These are phyloP conservation scores for silkworm (Bombyx mori) DNA, from an alignment of 1,140 invertebrate species.

Conservation along the genomic window DNA sequence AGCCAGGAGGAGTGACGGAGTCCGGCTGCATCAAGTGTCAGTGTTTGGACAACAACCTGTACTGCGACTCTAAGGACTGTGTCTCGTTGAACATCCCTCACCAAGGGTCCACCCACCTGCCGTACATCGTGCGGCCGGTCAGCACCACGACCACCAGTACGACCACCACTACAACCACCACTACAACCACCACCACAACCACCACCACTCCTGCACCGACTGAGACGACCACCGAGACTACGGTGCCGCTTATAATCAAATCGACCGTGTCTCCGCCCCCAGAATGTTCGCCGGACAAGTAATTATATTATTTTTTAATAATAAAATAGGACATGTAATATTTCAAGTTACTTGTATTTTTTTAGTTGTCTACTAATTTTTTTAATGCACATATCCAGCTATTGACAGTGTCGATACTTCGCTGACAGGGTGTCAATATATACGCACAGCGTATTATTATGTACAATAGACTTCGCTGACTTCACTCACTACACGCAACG, in stretches of 20 bases:
- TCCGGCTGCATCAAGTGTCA: constrained; percentile 80
- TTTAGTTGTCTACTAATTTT: too few species aligned
- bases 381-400: too few species aligned
- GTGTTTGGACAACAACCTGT: constrained; percentile 81
- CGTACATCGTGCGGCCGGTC: constrained; percentile 13
- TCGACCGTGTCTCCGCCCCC: constrained; percentile 48
- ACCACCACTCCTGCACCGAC: constrained; percentile 15
- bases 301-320: constrained; percentile 5
- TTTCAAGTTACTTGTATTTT: too few species aligned
- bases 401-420: too few species aligned
- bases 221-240: constrained; percentile 6
- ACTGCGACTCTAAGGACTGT: constrained; percentile 74
- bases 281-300: constrained; percentile 44
- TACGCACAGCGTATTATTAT: too few species aligned
- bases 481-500: too few species aligned
- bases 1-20: constrained; percentile 75
- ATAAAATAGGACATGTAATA: too few species aligned
- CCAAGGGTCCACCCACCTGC: constrained; percentile 19
- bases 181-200: constrained; percentile 7
- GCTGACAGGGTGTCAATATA: too few species aligned
- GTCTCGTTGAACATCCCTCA: constrained; percentile 13
- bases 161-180: constrained; percentile 4
- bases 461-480: too few species aligned
- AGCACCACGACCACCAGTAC: constrained; percentile 11
- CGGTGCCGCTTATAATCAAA: constrained; percentile 31